These are phyloP conservation scores for Psittacula derbiana DNA, from an alignment of 2,797 vertebrate species.

Conservation along the genomic window DNA sequence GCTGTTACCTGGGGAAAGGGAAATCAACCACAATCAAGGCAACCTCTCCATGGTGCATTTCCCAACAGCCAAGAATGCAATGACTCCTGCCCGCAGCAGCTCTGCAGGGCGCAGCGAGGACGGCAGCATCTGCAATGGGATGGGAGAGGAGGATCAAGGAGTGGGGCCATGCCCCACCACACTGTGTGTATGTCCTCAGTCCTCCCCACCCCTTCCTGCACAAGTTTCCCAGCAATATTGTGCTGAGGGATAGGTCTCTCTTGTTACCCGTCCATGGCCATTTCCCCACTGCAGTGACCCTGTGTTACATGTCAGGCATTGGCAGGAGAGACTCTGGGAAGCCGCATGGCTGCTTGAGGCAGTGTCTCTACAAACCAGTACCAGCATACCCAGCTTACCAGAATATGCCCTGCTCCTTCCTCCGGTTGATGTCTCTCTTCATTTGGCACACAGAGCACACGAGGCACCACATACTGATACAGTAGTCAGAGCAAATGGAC, in stretches of 20 bases:
- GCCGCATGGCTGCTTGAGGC: rapidly evolving
- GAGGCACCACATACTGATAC: slow-evolving; percentile 27
- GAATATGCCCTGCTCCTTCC: slow-evolving; percentile 79
- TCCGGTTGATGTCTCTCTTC: slow-evolving; percentile 85
- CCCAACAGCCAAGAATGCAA: rapidly evolving
- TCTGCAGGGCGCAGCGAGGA: rapidly evolving
- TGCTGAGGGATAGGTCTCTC: not conserved
- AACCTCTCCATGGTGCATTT: rapidly evolving
- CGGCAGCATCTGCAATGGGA: not conserved
- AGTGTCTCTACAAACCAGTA: not conserved
- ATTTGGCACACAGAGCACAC: slow-evolving; percentile 83
- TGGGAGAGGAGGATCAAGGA: not conserved
- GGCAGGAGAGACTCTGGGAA: not conserved
- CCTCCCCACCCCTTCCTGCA: not conserved
- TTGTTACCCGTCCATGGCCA: not conserved
- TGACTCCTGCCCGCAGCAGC: rapidly evolving
- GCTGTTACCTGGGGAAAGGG: not conserved
- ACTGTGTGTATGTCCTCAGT: rapidly evolving
- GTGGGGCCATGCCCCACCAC: rapidly evolving
- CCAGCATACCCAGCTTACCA: slow-evolving; percentile 33
- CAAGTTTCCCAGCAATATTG: not conserved
- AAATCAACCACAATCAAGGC: not conserved
- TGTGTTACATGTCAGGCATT: rapidly evolving
- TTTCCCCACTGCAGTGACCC: not conserved
- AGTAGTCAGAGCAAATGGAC: slow-evolving; percentile 78